These are phyloP conservation scores for Hylia prasina DNA, from an alignment of 2,113 vertebrate genomes.

Conservation along the genomic window DNA sequence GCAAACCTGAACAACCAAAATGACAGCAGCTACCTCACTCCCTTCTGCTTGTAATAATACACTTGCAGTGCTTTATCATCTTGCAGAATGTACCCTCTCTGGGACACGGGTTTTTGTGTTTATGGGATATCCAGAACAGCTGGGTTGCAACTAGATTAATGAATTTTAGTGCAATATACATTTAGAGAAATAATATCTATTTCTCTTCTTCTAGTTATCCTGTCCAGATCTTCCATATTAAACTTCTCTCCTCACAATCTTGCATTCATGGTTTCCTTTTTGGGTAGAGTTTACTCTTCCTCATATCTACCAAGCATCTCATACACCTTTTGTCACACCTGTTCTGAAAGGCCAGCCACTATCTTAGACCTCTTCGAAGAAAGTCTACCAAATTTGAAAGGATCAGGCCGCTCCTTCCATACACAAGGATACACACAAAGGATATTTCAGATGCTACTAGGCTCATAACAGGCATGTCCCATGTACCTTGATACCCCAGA, in stretches of 20 bases:
- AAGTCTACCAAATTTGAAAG: neutral
- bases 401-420: neutral
- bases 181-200: neutral
- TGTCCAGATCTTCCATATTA: neutral
- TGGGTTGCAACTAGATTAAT: neutral
- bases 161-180: neutral
- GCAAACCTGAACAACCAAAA: neutral
- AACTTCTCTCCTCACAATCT: neutral
- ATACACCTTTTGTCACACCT: neutral
- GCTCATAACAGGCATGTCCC: neutral
- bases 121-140: neutral
- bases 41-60: neutral
- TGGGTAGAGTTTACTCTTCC: neutral
- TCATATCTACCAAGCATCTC: neutral
- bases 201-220: neutral
- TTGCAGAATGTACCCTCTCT: neutral
- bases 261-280: neutral
- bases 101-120: neutral
- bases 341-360: neutral
- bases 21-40: neutral
- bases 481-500: neutral
- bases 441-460: neutral
- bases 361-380: neutral
- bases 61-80: accelerated
- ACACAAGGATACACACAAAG: neutral